These are phyloP conservation scores for Gnathonemus longibarbis DNA, from an alignment of 2,113 vertebrate genomes.

Conservation along the genomic window DNA sequence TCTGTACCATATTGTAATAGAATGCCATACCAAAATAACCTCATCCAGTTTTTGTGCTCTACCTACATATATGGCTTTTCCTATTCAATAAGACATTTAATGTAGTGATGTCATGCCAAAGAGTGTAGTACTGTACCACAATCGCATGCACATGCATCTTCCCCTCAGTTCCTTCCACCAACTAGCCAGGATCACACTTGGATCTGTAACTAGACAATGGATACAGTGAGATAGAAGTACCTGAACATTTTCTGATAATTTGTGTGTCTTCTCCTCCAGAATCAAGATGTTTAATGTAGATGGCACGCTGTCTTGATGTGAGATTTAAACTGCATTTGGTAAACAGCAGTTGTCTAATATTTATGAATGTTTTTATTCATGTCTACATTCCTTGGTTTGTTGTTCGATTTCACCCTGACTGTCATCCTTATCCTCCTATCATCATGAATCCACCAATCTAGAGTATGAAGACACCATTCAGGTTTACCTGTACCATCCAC, in stretches of 20 bases:
- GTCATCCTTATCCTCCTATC: background rate
- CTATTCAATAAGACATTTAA: background rate
- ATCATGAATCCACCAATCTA: background rate
- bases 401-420: background rate
- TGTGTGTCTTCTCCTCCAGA: background rate
- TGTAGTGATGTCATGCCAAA: background rate
- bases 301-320: background rate
- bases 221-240: background rate
- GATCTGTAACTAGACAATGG: background rate
- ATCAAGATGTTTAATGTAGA: background rate
- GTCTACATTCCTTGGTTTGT: background rate
- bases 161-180: background rate
- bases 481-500: background rate
- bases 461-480: background rate
- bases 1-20: background rate
- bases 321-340: background rate
- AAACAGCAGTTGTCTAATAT: background rate
- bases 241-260: background rate
- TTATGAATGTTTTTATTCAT: background rate
- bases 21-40: background rate
- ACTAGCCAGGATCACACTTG: background rate
- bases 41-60: background rate
- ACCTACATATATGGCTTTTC: background rate
- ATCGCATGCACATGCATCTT: background rate
- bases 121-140: background rate